Evolutionary conservation across 1,140 invertebrate genomes (phyloP).

Genomic region (Lineus longissimus): DNA sequence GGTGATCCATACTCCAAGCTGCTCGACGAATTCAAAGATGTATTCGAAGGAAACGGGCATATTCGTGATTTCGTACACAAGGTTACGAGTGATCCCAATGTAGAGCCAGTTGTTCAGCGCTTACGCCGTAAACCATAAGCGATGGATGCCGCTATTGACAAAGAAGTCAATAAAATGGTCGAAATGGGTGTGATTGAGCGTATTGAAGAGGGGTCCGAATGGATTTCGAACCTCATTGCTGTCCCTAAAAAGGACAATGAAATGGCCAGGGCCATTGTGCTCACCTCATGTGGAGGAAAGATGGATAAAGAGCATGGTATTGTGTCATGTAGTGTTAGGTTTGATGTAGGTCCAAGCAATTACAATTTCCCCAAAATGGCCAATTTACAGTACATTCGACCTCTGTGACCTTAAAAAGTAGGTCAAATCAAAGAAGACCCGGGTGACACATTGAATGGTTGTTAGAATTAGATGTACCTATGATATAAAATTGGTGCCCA

Average conservation of each 20-base stretch:
- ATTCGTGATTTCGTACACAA: neutral
- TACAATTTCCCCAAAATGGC: too few relatives aligned
- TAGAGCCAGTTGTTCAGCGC: neutral
- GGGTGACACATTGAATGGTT: too few relatives aligned
- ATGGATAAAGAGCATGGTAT: too few relatives aligned
- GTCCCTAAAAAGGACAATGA: slow-evolving; percentile 3
- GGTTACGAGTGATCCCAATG: neutral
- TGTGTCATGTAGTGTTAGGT: too few relatives aligned
- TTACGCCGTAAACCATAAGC: slow-evolving; percentile 1
- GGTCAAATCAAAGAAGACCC: too few relatives aligned
- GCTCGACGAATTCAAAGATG: neutral
- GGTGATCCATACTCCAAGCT: neutral
- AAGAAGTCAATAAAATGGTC: neutral
- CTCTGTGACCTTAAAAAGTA: too few relatives aligned
- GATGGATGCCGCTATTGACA: neutral
- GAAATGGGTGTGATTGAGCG: neutral
- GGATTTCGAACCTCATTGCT: neutral
- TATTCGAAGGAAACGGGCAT: neutral
- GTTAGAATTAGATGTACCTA: too few relatives aligned
- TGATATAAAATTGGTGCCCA: too few relatives aligned
- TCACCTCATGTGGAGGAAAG: too few relatives aligned
- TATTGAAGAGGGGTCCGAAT: neutral
- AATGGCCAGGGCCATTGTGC: too few relatives aligned
- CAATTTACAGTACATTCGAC: too few relatives aligned
- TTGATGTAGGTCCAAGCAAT: too few relatives aligned